phyloP scores from a whole-genome alignment of 2,888 invertebrate genomes.

The Andrena camellia region DNA sequence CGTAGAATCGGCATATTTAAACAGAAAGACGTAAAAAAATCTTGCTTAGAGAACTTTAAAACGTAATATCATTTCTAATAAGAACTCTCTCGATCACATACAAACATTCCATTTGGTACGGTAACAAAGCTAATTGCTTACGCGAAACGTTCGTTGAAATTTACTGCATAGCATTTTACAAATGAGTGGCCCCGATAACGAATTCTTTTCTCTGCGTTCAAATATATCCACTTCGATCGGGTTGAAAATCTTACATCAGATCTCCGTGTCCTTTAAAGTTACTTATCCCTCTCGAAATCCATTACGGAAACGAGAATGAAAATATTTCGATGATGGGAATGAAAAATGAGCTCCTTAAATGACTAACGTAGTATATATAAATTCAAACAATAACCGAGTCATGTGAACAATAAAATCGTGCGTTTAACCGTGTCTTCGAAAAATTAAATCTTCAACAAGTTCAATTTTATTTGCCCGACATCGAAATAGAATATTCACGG shows the following conservation, averaged over 20 bases:
- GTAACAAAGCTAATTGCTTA: not conserved
- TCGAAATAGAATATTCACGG: not conserved
- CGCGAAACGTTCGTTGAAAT: constrained; percentile 3
- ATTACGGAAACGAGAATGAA: not conserved
- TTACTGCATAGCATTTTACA: constrained; percentile 4
- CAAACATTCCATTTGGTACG: not conserved
- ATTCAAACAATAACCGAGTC: not conserved
- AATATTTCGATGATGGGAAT: not conserved
- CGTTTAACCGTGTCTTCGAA: not conserved
- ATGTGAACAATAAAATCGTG: not conserved
- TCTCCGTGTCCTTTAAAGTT: not conserved
- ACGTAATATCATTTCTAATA: not conserved
- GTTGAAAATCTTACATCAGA: not conserved
- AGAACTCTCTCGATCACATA: not conserved
- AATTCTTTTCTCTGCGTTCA: not conserved
- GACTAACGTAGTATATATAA: not conserved
- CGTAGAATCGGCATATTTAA: not conserved
- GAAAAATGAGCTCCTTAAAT: not conserved
- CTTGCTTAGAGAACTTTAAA: too few relatives aligned
- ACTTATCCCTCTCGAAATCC: not conserved
- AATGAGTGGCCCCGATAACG: not conserved
- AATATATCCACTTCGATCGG: not conserved
- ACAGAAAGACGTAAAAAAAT: too few relatives aligned
- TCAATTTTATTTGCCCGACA: not conserved
- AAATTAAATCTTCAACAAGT: not conserved